Conservation (phyloP, 2,797 vertebrate genomes). For the Netta rufina region DNA sequence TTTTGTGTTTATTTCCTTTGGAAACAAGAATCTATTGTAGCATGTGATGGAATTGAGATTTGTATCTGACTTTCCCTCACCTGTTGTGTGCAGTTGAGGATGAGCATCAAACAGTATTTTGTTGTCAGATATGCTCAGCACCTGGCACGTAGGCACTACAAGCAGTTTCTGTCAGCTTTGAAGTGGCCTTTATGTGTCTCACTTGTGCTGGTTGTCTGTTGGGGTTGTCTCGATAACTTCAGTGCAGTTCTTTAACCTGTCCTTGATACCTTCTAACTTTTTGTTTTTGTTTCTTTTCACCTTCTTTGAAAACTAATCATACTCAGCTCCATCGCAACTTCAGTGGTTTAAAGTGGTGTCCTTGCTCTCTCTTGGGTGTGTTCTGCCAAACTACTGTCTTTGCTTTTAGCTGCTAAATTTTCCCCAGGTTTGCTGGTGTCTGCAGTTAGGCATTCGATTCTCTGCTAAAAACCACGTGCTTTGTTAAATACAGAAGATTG, state of each 20-base stretch:
- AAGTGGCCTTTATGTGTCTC: conserved; percentile 1
- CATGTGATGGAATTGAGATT: background rate
- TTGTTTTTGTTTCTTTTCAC: background rate
- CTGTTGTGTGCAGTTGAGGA: background rate
- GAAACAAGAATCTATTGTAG: background rate
- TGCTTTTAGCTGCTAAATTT: background rate
- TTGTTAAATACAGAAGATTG: background rate
- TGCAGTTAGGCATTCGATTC: background rate
- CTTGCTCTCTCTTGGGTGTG: background rate
- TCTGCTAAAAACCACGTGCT: background rate
- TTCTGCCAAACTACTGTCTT: background rate
- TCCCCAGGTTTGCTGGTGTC: background rate
- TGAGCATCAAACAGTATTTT: background rate
- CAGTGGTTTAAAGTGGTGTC: background rate
- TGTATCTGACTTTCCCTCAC: background rate
- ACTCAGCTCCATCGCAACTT: background rate
- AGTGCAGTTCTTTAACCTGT: background rate
- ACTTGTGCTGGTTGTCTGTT: background rate
- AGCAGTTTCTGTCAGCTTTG: background rate
- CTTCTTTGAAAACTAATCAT: background rate
- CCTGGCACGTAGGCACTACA: background rate
- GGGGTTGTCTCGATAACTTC: background rate
- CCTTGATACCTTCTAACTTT: background rate
- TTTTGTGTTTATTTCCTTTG: background rate
- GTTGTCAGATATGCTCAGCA: background rate